Evolutionary conservation across 2,797 vertebrate species (phyloP).

Genomic region (Todus mexicanus): DNA sequence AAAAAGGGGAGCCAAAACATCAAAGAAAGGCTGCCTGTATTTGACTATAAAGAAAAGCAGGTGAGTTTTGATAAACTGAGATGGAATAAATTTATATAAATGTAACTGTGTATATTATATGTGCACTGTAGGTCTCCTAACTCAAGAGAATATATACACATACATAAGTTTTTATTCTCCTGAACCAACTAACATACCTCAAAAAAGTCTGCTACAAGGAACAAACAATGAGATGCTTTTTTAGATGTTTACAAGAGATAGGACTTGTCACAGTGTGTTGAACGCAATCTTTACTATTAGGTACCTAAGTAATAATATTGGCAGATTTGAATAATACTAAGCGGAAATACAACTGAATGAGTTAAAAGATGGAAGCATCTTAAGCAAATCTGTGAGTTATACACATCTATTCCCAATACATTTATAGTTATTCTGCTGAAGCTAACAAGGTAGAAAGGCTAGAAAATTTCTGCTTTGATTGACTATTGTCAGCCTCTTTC

Average conservation of each 20-base stretch:
- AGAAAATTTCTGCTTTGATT: background rate
- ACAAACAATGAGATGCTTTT: background rate
- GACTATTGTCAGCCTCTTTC: background rate
- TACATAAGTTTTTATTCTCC: background rate
- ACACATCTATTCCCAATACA: background rate
- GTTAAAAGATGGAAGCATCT: background rate
- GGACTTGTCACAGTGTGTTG: background rate
- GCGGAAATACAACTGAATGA: background rate
- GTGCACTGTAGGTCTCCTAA: background rate
- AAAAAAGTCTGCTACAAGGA: background rate
- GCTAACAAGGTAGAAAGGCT: background rate
- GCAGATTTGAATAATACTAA: background rate
- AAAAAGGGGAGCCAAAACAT: background rate
- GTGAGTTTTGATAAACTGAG: background rate
- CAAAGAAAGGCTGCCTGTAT: background rate
- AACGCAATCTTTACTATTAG: background rate
- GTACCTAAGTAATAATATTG: background rate
- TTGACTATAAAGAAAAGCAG: background rate
- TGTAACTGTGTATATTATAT: background rate
- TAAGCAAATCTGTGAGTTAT: background rate
- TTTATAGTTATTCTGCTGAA: background rate
- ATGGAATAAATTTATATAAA: background rate
- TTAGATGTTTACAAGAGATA: background rate
- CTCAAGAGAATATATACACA: background rate
- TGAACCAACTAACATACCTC: background rate